phyloP scores from a whole-genome alignment of 1,140 invertebrate species.

The Tenebrio molitor region DNA sequence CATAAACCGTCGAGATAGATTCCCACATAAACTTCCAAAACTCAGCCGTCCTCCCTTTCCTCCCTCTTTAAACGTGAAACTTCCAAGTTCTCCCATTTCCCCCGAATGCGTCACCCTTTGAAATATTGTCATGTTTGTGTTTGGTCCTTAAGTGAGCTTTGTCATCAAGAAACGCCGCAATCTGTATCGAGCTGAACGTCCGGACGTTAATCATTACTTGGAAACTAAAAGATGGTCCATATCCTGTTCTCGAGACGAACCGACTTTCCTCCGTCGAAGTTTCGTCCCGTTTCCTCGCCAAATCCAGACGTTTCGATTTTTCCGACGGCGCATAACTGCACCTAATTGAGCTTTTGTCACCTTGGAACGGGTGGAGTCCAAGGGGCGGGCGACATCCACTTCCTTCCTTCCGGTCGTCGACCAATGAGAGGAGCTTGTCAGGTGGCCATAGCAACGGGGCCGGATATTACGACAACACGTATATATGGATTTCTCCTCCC shows the following conservation, averaged over 20 bases:
- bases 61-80: constrained; percentile 18
- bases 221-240: constrained; percentile 47
- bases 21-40: too few relatives aligned
- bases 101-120: constrained; percentile 8
- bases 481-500: constrained; percentile 27
- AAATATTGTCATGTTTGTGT: constrained; percentile 35
- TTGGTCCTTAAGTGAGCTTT: constrained; percentile 24
- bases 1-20: too few relatives aligned
- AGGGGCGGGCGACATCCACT: constrained; percentile 39
- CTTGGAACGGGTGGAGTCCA: constrained; percentile 44
- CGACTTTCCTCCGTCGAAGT: not conserved
- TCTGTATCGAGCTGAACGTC: constrained; percentile 16
- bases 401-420: constrained; percentile 54
- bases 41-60: not conserved
- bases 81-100: constrained; percentile 13
- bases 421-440: constrained; percentile 48
- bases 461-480: constrained; percentile 47
- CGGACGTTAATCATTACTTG: constrained; percentile 28
- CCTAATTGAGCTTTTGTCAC: constrained; percentile 50
- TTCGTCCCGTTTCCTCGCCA: not conserved
- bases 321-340: not conserved
- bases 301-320: not conserved
- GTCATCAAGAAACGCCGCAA: constrained; percentile 27
- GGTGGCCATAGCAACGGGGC: constrained; percentile 51
- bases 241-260: constrained; percentile 46